phyloP scores from a whole-genome alignment of 2,113 vertebrate species.

The Hoplias malabaricus region DNA sequence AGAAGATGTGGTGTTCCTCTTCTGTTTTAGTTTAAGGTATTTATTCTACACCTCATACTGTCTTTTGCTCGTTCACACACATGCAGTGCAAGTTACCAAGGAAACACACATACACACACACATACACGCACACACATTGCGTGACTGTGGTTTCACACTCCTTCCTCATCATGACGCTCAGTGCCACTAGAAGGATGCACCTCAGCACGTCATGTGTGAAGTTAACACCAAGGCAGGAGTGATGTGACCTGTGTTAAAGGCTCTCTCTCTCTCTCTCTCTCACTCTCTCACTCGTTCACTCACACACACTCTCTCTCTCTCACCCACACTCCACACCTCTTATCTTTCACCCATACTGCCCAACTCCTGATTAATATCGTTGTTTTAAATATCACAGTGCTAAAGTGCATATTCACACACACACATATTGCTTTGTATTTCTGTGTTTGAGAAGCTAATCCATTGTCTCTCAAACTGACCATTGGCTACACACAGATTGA shows the following conservation, averaged over 20 bases:
- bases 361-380: neutral
- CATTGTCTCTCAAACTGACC: too few species aligned
- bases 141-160: conserved; percentile 19
- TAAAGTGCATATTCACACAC: neutral
- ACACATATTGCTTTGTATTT: too few species aligned
- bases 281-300: neutral
- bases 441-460: too few species aligned
- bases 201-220: conserved; percentile 14
- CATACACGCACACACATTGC: conserved; percentile 8
- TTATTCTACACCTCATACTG: neutral
- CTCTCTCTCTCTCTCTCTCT: neutral
- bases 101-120: neutral
- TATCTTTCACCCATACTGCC: too few species aligned
- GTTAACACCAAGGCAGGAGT: neutral
- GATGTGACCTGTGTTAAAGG: neutral
- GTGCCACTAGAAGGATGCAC: neutral
- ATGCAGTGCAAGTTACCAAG: neutral
- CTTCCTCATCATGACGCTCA: neutral
- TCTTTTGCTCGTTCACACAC: neutral
- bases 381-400: neutral
- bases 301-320: too few species aligned
- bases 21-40: neutral
- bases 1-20: too few species aligned
- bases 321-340: too few species aligned
- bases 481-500: too few species aligned